A percentile compares a stretch with the other conserved stretches of the same genome.
Evolutionary conservation across 1,140 invertebrate species (phyloP).

Genomic region (Drosophila persimilis): DNA sequence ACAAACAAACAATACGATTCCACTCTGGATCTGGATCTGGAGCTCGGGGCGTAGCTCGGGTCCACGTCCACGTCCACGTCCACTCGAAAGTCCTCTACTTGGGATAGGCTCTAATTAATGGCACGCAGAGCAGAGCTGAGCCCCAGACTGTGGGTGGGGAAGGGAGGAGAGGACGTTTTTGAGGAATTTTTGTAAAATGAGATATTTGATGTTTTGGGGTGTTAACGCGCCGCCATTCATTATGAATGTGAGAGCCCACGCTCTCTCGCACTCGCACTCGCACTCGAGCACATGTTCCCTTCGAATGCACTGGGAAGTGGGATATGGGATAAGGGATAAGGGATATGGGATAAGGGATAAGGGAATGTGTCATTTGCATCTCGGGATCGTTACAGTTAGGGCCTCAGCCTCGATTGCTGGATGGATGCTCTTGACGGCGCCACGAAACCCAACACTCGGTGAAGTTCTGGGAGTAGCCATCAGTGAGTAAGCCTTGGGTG

Average conservation of each 20-base stretch:
- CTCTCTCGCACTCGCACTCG: neutral
- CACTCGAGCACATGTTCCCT: constrained; percentile 19
- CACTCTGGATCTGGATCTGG: constrained; percentile 13
- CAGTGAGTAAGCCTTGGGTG: neutral
- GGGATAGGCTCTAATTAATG: constrained; percentile 61
- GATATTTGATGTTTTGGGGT: constrained; percentile 64
- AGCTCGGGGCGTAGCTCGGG: constrained; percentile 21
- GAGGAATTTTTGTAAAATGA: constrained; percentile 75
- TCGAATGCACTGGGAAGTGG: constrained; percentile 3
- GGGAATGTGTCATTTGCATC: constrained; percentile 14
- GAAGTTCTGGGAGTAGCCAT: constrained; percentile 13
- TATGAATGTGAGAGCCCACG: constrained; percentile 29
- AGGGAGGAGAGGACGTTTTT: constrained; percentile 29
- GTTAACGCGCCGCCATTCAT: constrained; percentile 79
- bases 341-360: too few species aligned
- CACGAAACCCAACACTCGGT: constrained; percentile 43
- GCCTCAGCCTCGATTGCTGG: constrained; percentile 27
- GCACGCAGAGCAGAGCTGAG: constrained; percentile 5
- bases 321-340: constrained; percentile 20
- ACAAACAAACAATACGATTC: constrained; percentile 62
- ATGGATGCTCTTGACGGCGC: constrained; percentile 61
- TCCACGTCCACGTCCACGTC: neutral
- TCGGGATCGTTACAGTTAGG: constrained; percentile 27
- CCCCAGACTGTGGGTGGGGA: too few species aligned
- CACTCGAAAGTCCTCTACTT: constrained; percentile 52